phyloP scores from a whole-genome alignment of 2,797 vertebrate species.

The Artibeus lituratus region DNA sequence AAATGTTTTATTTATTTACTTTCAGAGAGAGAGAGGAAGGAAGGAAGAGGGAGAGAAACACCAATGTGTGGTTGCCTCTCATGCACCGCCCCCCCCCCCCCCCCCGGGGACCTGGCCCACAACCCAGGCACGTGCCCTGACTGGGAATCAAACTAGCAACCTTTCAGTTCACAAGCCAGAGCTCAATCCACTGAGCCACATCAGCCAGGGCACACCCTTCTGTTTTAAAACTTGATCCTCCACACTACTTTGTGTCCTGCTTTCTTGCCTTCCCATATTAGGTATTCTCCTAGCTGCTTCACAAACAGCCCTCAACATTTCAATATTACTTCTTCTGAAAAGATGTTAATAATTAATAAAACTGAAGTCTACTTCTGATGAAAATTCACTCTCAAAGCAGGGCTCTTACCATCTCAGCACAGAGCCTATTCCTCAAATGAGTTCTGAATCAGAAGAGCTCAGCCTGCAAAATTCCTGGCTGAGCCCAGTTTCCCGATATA shows the following conservation, averaged over 20 bases:
- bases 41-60: no score
- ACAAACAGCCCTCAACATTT: conserved; percentile 5
- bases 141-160: no score
- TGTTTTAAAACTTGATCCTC: not conserved
- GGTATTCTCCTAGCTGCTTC: not conserved
- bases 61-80: no score
- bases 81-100: no score
- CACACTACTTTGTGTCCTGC: not conserved
- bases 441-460: not conserved
- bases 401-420: not conserved
- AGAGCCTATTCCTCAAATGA: not conserved
- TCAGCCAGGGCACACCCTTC: no score
- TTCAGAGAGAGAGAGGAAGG: no score
- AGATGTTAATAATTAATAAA: not conserved
- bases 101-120: no score
- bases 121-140: no score
- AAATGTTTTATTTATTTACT: no score
- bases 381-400: not conserved
- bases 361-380: conserved; percentile 15
- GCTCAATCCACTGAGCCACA: no score
- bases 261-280: not conserved
- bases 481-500: not conserved
- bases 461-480: not conserved
- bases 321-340: not conserved
- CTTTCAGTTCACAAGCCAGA: no score